Conservation (phyloP, 2,113 vertebrate species). For the Coptodon rendalli region DNA sequence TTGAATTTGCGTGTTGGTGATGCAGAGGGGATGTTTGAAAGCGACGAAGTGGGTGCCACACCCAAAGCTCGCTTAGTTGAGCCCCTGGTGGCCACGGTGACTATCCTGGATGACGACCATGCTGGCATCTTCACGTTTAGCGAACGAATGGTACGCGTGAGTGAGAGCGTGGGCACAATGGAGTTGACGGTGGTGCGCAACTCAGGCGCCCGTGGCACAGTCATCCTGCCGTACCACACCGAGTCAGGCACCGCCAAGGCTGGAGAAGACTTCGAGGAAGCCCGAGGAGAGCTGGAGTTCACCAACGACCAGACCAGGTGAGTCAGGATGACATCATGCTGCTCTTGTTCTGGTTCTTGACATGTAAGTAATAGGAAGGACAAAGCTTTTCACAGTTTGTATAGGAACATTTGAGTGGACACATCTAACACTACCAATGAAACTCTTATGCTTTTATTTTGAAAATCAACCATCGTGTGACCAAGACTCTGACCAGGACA, state of each 20-base stretch:
- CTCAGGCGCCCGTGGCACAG: slow-evolving; percentile 90
- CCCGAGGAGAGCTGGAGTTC: slow-evolving; percentile 88
- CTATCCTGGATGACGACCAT: slow-evolving; percentile 96
- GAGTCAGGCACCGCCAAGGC: slow-evolving; percentile 82
- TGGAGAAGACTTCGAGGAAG: slow-evolving; percentile 86
- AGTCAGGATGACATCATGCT: slow-evolving; percentile 44
- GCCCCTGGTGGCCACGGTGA: slow-evolving; percentile 86
- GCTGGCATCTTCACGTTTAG: slow-evolving; percentile 94
- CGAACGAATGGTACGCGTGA: slow-evolving; percentile 81
- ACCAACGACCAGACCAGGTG: slow-evolving; percentile 90
- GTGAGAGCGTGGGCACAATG: slow-evolving; percentile 91
- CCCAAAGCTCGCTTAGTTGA: slow-evolving; percentile 83
- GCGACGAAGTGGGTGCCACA: slow-evolving; percentile 71
- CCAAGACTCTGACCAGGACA: background rate
- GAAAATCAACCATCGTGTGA: background rate
- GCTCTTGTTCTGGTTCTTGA: background rate
- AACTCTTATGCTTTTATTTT: background rate
- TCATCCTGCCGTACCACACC: slow-evolving; percentile 86
- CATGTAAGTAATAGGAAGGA: background rate
- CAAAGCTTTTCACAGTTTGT: fast-evolving
- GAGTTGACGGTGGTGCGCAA: slow-evolving; percentile 87
- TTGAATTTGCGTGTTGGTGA: slow-evolving; percentile 90
- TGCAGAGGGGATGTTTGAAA: slow-evolving; percentile 91
- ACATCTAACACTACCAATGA: background rate
- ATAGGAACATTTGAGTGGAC: background rate